These are phyloP conservation scores for Rhea americana DNA, from an alignment of 2,113 vertebrate genomes.

Conservation along the genomic window DNA sequence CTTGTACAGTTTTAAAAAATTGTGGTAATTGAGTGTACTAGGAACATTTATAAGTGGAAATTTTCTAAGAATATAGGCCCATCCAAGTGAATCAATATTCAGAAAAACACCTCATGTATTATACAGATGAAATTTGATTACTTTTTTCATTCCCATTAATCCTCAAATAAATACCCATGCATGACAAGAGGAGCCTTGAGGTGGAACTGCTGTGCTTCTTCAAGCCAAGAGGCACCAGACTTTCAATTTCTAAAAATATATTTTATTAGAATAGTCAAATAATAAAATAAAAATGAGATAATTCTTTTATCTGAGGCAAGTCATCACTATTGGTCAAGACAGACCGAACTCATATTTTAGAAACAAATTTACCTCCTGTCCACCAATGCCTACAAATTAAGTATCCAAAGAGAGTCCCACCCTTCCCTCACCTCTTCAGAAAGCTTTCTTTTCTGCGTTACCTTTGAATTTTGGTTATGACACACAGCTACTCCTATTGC, in stretches of 20 bases:
- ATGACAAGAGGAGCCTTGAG: background rate
- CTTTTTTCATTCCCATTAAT: background rate
- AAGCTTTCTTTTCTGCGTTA: background rate
- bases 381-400: background rate
- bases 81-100: background rate
- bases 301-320: background rate
- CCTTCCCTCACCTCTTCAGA: background rate
- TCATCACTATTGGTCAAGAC: background rate
- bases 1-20: background rate
- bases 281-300: background rate
- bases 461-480: background rate
- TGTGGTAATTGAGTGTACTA: background rate
- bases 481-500: background rate
- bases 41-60: background rate
- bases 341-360: background rate
- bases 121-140: background rate
- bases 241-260: background rate
- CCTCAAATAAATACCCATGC: background rate
- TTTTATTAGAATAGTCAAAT: background rate
- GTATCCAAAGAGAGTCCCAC: background rate
- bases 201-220: background rate
- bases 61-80: background rate
- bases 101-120: background rate
- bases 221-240: background rate
- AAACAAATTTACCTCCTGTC: background rate